Base-by-base conservation (phyloP, 35 echinoderm and acorn worm species). In the Chiridota heheva region DNA sequence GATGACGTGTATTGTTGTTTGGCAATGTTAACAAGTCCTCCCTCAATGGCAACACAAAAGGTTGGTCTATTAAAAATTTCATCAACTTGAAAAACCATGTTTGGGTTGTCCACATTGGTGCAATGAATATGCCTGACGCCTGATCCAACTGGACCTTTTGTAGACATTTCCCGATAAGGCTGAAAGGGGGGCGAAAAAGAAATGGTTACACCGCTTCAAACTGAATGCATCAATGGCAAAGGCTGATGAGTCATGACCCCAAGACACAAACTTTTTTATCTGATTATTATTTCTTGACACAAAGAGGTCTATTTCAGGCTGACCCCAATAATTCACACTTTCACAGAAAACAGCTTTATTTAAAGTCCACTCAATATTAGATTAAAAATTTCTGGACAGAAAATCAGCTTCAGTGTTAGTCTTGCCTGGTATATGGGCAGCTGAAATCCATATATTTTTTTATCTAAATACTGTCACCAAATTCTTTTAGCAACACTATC, bases 151-250 rank as follows among this genome's bases (percentile, higher is more conserved):
- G 35, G 20, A 78, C 39, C 56, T 78, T 78, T 10, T 58, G 56
- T 59, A 78, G n/a, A n/a, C 24, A 78, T 61, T 28, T 78, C 55
- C 75, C 75, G 34, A 78, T 57, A 25, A 78, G 48, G 24, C 75
- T 61, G 40, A 78, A 78, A 37, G 51, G 75, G 36, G 75, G 75
- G 30, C 75, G 36, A 59, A 78, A 78, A 70, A 78, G 56, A 59
- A 59, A 24, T 36, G 25, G 41, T 3, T 36, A 20, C 25, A 30
- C 75, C 75, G 36, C 28, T 36, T 78, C 3, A 78, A 36, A 34
- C 28, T 35, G 39, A 78, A 78, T 36, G 75, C 75, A 78, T 78
- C 75, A 28, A 78, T 61, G 34, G 47, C 47, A 40, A 37, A 38
- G 7, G 75, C 1, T 15, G 10, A 32, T 4, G 51, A 34, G 34